phyloP scores from a whole-genome alignment of 2,888 invertebrate species.

The Ichneumoninae sp. region DNA sequence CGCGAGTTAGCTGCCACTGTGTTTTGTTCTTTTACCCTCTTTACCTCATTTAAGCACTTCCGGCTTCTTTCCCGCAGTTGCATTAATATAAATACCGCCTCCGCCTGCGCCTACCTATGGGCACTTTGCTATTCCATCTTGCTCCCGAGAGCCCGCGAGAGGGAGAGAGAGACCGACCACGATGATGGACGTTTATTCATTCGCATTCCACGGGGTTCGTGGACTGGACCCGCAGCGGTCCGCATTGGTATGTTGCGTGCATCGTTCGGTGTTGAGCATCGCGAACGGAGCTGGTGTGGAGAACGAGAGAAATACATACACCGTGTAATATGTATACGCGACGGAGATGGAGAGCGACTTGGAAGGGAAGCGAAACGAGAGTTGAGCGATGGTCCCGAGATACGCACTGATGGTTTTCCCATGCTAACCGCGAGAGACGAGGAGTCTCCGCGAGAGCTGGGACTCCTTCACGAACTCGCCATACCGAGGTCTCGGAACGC shows the following conservation, averaged over 20 bases:
- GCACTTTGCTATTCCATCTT: slow-evolving; percentile 29
- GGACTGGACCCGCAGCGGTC: slow-evolving; percentile 60
- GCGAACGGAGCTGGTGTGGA: slow-evolving; percentile 28
- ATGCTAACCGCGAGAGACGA: slow-evolving; percentile 59
- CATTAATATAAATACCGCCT: slow-evolving; percentile 4
- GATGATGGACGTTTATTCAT: slow-evolving; percentile 73
- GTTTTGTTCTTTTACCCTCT: not conserved
- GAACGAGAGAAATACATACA: slow-evolving; percentile 2
- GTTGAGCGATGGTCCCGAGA: slow-evolving; percentile 73
- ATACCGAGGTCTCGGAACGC: slow-evolving; percentile 48
- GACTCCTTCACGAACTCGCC: slow-evolving; percentile 39
- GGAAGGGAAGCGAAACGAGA: slow-evolving; percentile 54
- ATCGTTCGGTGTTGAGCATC: slow-evolving; percentile 51
- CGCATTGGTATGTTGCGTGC: slow-evolving; percentile 61
- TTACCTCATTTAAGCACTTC: slow-evolving; percentile 33
- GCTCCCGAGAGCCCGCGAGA: slow-evolving; percentile 12
- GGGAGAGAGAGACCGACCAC: not conserved
- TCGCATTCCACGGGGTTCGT: slow-evolving; percentile 75
- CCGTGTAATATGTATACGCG: slow-evolving; percentile 8
- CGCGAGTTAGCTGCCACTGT: not conserved
- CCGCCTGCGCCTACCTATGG: slow-evolving; percentile 6
- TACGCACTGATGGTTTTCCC: slow-evolving; percentile 79
- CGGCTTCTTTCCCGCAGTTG: slow-evolving; percentile 45
- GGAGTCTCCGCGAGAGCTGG: slow-evolving; percentile 30
- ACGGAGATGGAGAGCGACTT: slow-evolving; percentile 24